Conservation (phyloP, 2,888 invertebrate genomes). For the Lasioglossum pauxillum region DNA sequence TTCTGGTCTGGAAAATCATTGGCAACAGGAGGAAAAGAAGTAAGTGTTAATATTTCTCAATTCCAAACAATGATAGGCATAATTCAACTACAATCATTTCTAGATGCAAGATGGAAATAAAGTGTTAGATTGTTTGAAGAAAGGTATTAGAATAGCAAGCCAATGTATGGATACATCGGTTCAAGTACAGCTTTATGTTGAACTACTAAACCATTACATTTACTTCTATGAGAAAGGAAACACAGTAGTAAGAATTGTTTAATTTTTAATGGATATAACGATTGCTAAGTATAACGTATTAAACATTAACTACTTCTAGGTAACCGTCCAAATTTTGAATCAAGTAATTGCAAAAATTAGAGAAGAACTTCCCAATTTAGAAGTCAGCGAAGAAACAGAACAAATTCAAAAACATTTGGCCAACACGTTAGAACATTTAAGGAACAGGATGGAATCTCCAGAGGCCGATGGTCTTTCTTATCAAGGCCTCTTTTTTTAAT, state of each 20-base stretch:
- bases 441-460: slow-evolving; percentile 89
- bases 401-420: slow-evolving; percentile 98
- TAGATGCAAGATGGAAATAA: slow-evolving; percentile 95
- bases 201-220: slow-evolving; percentile 96
- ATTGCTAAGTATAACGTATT: neutral
- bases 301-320: slow-evolving; percentile 85
- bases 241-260: slow-evolving; percentile 84
- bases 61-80: neutral
- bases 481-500: slow-evolving; percentile 87
- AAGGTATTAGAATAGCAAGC: slow-evolving; percentile 96
- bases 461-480: slow-evolving; percentile 88
- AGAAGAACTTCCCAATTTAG: slow-evolving; percentile 96
- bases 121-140: slow-evolving; percentile 97
- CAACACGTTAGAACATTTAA: slow-evolving; percentile 93
- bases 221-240: slow-evolving; percentile 97
- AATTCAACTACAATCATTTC: slow-evolving; percentile 33
- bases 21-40: slow-evolving; percentile 85
- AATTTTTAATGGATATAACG: neutral
- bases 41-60: slow-evolving; percentile 64
- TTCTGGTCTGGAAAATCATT: slow-evolving; percentile 96
- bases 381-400: slow-evolving; percentile 97
- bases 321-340: slow-evolving; percentile 88
- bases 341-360: slow-evolving; percentile 95
- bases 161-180: slow-evolving; percentile 99
- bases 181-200: slow-evolving; percentile 97